phyloP scores from a whole-genome alignment of 2,113 vertebrate genomes.

The Empidonax alnorum region DNA sequence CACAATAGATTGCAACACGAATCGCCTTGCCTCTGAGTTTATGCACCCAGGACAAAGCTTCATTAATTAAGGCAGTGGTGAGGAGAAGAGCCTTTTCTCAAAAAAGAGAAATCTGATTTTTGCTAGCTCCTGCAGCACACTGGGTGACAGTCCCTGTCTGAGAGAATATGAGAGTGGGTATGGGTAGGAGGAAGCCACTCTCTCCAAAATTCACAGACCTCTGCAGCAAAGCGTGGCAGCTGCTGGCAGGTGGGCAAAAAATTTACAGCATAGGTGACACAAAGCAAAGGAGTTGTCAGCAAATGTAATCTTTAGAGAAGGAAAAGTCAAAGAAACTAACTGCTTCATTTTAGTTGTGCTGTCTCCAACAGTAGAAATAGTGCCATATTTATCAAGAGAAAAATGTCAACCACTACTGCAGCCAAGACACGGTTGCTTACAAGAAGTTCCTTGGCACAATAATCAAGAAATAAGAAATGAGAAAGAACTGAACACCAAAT shows the following conservation, averaged over 20 bases:
- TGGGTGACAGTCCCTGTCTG: not conserved
- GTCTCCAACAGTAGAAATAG: not conserved
- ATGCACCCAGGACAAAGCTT: not conserved
- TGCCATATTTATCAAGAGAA: not conserved
- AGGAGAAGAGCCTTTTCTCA: not conserved
- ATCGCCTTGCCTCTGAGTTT: not conserved
- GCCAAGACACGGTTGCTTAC: accelerated
- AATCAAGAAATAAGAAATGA: not conserved
- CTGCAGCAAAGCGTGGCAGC: not conserved
- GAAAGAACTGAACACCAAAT: not conserved
- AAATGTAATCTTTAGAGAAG: not conserved
- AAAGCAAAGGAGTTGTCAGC: not conserved
- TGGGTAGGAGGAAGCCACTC: not conserved
- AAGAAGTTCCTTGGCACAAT: not conserved
- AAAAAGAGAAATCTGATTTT: not conserved
- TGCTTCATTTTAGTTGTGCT: not conserved
- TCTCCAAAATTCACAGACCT: not conserved
- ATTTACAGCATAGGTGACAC: not conserved
- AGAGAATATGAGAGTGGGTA: not conserved
- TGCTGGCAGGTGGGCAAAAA: too few species aligned
- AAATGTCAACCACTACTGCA: not conserved
- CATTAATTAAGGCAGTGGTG: not conserved
- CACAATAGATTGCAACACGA: not conserved
- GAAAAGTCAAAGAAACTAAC: not conserved
- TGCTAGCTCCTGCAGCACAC: not conserved